Base-by-base conservation (phyloP, 2,113 vertebrate species). In the Eleginops maclovinus region DNA sequence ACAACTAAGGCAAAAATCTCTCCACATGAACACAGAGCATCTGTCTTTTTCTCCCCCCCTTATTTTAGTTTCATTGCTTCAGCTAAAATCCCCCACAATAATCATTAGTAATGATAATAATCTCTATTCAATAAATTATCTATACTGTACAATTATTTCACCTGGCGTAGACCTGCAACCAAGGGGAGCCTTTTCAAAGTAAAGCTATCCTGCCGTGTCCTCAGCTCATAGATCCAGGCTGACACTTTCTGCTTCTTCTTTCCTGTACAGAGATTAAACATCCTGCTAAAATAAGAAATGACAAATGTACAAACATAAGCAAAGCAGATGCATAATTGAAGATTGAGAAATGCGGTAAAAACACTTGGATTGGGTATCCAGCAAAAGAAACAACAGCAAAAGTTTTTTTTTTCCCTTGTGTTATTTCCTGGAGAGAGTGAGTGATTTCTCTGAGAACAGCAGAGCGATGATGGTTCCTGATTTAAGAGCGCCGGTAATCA, bases 51-150 rank as follows among this genome's bases (percentile, higher is more conserved):
- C 10, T 1, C 7, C 64, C 59, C 7, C 64, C 59, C 21, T 80
- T 69, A 12, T 69, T 82, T 73, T 74, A 31, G 7, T 82, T 70
- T 89, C 64, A 72, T 87, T 76, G 82, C 79, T 77, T 73, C 69
- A 72, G 53, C 85, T 88, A 74, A 86, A 93, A 87, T 85, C 79
- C 83, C 79, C 70, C 86, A 90, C 90, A 91, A 90, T 91, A 90
- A 91, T 89, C 89, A 93, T 90, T 92, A 87, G 90, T 91, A 74
- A 87, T 84, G 90, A 90, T 92, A 92, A 91, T 93, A 91, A 91
- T 92, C 93, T 94, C 93, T 95, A 91, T 94, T 94, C 92, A 95
- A 95, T 95, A 95, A 95, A 95, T 95, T 95, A 95, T 95, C 91
- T 93, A 88, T 95, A 93, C 92, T 93, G 91, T 95, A 95, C 93